A percentile compares a stretch with the other conserved stretches of the same genome.
Evolutionary conservation across 2,797 vertebrate genomes (phyloP).

Genomic region (Malacoraja senta): DNA sequence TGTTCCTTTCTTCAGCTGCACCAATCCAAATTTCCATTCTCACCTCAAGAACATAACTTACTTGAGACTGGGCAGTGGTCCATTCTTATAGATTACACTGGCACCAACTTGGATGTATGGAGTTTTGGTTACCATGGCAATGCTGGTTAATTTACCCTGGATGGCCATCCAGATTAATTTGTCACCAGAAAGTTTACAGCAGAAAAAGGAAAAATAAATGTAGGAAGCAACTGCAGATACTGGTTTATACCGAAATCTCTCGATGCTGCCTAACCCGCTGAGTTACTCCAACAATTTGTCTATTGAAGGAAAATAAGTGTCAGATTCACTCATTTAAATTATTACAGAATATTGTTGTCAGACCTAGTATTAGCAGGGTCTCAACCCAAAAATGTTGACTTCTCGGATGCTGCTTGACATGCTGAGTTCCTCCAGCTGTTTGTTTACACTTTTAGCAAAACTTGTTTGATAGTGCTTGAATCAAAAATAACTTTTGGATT

Average conservation of each 20-base stretch:
- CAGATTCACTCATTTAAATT: background rate
- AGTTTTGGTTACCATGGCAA: background rate
- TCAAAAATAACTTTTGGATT: background rate
- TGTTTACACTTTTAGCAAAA: background rate
- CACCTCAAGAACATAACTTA: background rate
- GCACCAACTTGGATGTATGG: background rate
- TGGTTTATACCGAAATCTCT: too few relatives aligned
- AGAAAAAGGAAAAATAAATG: background rate
- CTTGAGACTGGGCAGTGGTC: background rate
- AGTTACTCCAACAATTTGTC: too few relatives aligned
- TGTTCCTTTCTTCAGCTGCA: background rate
- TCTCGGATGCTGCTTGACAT: too few relatives aligned
- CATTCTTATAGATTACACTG: background rate
- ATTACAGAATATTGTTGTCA: background rate
- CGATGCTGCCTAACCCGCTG: too few relatives aligned
- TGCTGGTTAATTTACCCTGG: background rate
- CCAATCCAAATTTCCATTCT: background rate
- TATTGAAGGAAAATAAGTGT: background rate
- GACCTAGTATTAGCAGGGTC: too few relatives aligned
- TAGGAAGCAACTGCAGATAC: too few relatives aligned
- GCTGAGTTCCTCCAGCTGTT: too few relatives aligned
- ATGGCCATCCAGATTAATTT: constrained; percentile 12
- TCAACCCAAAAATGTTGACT: too few relatives aligned
- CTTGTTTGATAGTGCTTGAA: background rate
- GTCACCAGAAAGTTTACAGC: background rate